phyloP scores from a whole-genome alignment of 2,797 vertebrate genomes.

The Aphelocoma californica region DNA sequence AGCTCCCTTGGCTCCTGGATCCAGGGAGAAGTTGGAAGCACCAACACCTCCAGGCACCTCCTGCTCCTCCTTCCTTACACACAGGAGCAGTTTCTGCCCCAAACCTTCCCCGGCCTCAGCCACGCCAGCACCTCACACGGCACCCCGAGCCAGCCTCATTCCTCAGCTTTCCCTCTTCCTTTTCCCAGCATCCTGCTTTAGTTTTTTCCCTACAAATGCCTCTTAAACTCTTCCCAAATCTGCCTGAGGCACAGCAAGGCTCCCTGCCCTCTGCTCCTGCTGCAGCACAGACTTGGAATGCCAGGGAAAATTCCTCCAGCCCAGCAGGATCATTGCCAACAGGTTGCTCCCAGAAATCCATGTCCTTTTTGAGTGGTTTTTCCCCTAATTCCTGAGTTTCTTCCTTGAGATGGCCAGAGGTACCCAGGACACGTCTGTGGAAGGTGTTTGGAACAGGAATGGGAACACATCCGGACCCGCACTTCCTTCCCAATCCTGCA shows the following conservation, averaged over 20 bases:
- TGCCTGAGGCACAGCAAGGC: background rate
- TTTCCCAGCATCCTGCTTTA: background rate
- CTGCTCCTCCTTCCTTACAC: rapidly evolving
- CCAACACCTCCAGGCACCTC: rapidly evolving
- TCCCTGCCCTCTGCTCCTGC: background rate
- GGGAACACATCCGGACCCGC: background rate
- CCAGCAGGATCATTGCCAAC: background rate
- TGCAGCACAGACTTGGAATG: background rate
- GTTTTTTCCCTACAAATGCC: background rate
- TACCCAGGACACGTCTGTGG: background rate
- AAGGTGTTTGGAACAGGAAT: background rate
- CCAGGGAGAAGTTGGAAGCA: background rate
- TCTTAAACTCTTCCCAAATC: background rate
- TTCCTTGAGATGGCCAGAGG: background rate
- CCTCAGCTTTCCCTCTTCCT: background rate
- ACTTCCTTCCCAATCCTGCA: background rate
- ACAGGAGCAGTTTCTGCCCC: background rate
- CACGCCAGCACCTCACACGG: background rate
- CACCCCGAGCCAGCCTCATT: rapidly evolving
- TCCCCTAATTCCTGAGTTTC: background rate
- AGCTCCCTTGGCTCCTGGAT: background rate
- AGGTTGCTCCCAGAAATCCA: background rate
- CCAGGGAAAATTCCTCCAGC: background rate
- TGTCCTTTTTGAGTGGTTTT: background rate
- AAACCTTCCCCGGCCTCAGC: background rate